These are phyloP conservation scores for Meda fulgida DNA, from an alignment of 2,797 vertebrate genomes.

Conservation along the genomic window DNA sequence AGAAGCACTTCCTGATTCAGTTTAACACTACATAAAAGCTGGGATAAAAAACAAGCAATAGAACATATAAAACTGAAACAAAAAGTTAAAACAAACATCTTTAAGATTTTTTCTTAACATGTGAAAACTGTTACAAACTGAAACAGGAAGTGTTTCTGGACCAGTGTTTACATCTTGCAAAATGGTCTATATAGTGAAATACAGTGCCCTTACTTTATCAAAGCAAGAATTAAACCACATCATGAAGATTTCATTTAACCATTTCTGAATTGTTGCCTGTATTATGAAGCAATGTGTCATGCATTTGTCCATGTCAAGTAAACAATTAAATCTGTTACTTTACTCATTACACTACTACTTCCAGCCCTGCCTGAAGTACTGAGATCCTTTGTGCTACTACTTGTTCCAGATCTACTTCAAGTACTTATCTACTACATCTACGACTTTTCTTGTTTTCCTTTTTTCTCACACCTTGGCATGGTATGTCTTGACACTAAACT, in stretches of 20 bases:
- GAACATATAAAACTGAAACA: no score
- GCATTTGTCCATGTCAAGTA: not conserved
- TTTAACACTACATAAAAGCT: no score
- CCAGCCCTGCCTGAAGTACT: not conserved
- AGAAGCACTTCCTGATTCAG: no score
- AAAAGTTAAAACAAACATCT: no score
- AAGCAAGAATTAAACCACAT: not conserved
- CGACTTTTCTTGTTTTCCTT: not conserved
- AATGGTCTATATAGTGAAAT: no score
- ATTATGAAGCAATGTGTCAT: conserved; percentile 4
- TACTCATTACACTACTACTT: conserved; percentile 8
- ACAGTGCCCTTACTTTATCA: conserved; percentile 5
- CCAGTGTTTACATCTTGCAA: no score
- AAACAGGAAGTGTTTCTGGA: no score
- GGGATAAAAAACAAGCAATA: no score
- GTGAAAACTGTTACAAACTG: no score
- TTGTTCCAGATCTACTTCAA: conserved; percentile 8
- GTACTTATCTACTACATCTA: not conserved
- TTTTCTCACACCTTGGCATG: conserved; percentile 3
- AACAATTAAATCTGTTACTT: conserved; percentile 3
- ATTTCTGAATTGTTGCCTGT: not conserved
- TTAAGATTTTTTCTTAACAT: no score
- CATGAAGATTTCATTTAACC: not conserved
- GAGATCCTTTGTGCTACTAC: conserved; percentile 7
- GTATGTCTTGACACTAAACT: not conserved